Percentiles rank a stretch among this genome's conserved stretches.
Conservation (phyloP, 2,888 invertebrate species). For the Alloscopus bannaensis region DNA sequence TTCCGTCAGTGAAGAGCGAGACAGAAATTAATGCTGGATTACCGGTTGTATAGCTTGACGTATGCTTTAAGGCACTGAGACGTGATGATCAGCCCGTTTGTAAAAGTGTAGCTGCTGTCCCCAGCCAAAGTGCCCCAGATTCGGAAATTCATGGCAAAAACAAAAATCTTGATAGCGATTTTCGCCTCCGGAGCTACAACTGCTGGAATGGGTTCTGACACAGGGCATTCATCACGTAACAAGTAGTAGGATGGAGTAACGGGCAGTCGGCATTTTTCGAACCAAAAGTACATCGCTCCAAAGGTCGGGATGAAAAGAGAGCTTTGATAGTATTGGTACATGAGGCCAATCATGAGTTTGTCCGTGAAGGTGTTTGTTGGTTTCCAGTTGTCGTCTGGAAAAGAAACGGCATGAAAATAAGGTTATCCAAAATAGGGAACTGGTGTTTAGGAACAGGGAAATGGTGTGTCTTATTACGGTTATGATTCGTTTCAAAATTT, state of each 20-base stretch:
- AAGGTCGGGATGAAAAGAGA: neutral
- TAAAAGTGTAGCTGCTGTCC: neutral
- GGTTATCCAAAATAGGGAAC: too few species aligned
- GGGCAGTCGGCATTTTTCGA: conserved; percentile 1
- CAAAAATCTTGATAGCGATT: neutral
- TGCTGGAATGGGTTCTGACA: neutral
- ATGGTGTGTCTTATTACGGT: neutral
- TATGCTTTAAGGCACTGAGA: conserved; percentile 1
- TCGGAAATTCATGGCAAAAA: neutral
- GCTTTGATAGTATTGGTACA: neutral
- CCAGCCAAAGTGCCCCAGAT: neutral
- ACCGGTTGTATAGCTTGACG: neutral
- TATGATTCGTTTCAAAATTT: neutral
- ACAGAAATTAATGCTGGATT: too few species aligned
- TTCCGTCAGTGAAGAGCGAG: too few species aligned
- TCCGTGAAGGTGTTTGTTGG: neutral
- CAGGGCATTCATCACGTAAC: neutral
- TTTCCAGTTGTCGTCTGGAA: neutral
- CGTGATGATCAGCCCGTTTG: conserved; percentile 1
- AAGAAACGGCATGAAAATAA: too few species aligned
- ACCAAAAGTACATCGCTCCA: neutral
- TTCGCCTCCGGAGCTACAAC: neutral
- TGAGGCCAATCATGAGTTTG: neutral
- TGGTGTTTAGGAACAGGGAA: neutral
- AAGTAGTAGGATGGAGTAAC: neutral